Base-by-base conservation (phyloP, 2,888 invertebrate species). In the Papilio protenor region DNA sequence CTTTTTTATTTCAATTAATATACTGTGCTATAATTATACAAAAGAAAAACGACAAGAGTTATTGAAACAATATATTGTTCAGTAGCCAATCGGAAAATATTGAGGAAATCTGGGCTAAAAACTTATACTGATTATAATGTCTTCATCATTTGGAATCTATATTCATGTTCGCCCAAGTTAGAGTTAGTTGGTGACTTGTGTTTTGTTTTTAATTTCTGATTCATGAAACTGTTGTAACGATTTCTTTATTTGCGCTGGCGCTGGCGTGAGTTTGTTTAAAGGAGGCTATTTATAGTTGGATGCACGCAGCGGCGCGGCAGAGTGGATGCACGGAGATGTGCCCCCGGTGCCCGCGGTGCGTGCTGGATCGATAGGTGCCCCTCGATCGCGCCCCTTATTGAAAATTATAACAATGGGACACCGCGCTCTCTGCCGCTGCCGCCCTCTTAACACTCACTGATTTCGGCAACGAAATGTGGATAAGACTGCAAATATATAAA, bases 351-450 rank as follows among this genome's bases (percentile, higher is more conserved):
- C 49, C 73, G 66, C 52, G 61, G 61, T 61, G 61, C 61, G 61
- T 79, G 76, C 84, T 85, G 85, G 89, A 90, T 89, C 91, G 93
- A 94, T 94, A 92, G 92, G 91, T 92, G 92, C 94, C 94, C 94
- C 92, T 92, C 94, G 90, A 93, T 92, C 89, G 92, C 91, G 90
- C 93, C 94, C 94, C 94, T 94, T 94, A 94, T 94, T 94, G 94
- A 94, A 94, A 94, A 94, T 94, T 94, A 94, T 94, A 94, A 94
- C 94, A 94, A 94, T 94, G 93, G 93, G 92, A 91, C 93, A 93
- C 93, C 91, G 81, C 82, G 80, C 80, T 83, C 84, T 82, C 83
- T 84, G 61, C 61, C 61, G 27, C 84, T 87, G 90, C 88, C 88
- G 86, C 91, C 93, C 94, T 93, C 93, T 94, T 94, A 93, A 94